phyloP scores from a whole-genome alignment of 2,113 vertebrate genomes.

The Odocoileus hemionus region DNA sequence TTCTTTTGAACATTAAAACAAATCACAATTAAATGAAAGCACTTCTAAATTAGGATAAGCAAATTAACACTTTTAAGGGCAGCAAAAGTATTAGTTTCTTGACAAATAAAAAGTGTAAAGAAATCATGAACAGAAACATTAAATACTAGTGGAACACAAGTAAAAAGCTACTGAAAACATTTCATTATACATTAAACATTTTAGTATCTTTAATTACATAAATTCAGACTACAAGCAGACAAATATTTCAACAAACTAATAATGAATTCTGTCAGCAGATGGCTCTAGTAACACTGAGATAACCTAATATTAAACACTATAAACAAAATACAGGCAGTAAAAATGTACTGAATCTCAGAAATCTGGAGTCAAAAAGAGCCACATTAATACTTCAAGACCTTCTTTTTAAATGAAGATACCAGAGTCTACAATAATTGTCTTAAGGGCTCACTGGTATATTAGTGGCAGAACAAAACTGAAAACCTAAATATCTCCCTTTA shows the following conservation, averaged over 20 bases:
- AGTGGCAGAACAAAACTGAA: not conserved
- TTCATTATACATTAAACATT: constrained; percentile 37
- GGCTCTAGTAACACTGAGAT: constrained; percentile 65
- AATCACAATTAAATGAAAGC: constrained; percentile 18
- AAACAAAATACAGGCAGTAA: constrained; percentile 8
- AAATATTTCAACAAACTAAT: constrained; percentile 45
- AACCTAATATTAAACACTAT: not conserved
- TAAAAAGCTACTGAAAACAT: constrained; percentile 22
- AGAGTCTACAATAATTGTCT: not conserved
- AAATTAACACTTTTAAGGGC: constrained; percentile 17
- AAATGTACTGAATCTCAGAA: constrained; percentile 24
- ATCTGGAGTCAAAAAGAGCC: not conserved
- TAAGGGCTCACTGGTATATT: not conserved
- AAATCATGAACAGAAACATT: constrained; percentile 19
- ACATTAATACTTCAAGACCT: not conserved
- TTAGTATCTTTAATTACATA: not conserved
- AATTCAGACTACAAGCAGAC: constrained; percentile 11
- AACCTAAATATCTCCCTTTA: not conserved
- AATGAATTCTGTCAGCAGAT: constrained; percentile 61
- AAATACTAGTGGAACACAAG: not conserved
- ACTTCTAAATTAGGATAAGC: constrained; percentile 8
- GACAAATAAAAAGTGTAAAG: not conserved
- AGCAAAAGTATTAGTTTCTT: not conserved
- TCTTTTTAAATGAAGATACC: constrained; percentile 35
- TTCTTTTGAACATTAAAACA: constrained; percentile 25